phyloP scores from a whole-genome alignment of 2,113 vertebrate species.

The Campylomormyrus tamandua region DNA sequence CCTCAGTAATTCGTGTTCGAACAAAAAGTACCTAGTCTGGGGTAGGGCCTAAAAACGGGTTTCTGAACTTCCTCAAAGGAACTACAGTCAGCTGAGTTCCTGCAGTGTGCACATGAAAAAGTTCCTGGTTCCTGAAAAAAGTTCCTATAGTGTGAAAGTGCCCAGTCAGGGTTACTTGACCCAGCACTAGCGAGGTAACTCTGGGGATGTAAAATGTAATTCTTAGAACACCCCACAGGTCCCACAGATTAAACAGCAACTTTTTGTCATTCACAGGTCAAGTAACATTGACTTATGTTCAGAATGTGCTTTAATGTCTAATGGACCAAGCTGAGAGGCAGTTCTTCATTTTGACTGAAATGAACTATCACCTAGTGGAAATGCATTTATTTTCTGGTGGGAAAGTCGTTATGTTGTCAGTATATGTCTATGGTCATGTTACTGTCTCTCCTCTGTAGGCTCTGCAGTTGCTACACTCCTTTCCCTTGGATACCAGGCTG shows the following conservation, averaged over 20 bases:
- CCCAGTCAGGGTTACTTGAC: neutral
- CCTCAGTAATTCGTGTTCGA: neutral
- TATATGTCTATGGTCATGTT: neutral
- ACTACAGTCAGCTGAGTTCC: neutral
- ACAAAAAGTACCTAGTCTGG: neutral
- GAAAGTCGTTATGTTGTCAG: neutral
- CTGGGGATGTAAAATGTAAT: neutral
- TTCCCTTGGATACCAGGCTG: constrained; percentile 88
- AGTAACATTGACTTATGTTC: neutral
- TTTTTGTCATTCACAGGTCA: neutral
- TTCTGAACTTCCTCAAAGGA: neutral
- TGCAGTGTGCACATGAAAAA: neutral
- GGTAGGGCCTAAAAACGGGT: neutral
- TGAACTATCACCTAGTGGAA: neutral
- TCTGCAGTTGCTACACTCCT: constrained; percentile 88
- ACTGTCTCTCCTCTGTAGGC: constrained; percentile 59
- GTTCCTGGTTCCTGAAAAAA: neutral
- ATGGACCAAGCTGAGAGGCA: neutral
- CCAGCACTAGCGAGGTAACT: neutral
- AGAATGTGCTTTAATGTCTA: neutral
- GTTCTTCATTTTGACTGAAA: neutral
- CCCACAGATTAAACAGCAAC: neutral
- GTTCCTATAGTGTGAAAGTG: neutral
- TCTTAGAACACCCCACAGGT: neutral
- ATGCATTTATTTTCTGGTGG: neutral